Percentiles rank a stretch among this genome's conserved stretches.
These are phyloP conservation scores for Protomyctophum bolini DNA, from an alignment of 2,113 vertebrate species.

Conservation along the genomic window DNA sequence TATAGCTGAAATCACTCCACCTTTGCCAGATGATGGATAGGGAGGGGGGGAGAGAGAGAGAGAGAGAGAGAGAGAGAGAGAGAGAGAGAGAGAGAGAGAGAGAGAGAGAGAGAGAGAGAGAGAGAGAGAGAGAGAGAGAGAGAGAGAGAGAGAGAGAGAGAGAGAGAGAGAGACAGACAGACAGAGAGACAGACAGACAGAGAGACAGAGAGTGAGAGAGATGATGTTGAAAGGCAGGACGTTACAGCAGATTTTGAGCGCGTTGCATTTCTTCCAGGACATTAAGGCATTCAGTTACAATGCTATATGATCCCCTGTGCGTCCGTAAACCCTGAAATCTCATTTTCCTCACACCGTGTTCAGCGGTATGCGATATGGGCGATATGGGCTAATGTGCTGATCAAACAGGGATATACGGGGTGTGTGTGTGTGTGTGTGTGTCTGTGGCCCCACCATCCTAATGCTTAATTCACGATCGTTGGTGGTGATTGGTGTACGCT, in stretches of 20 bases:
- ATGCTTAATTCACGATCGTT: too few relatives aligned
- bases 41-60: constrained; percentile 29
- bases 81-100: neutral
- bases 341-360: constrained; percentile 12
- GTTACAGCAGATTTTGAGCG: constrained; percentile 30
- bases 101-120: too few relatives aligned
- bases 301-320: constrained; percentile 20
- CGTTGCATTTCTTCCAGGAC: constrained; percentile 30
- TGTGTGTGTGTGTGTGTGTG: too few relatives aligned
- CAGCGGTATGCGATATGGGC: too few relatives aligned
- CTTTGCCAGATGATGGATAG: constrained; percentile 30
- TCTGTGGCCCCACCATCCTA: too few relatives aligned
- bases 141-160: constrained; percentile 30
- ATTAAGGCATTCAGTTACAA: constrained; percentile 14
- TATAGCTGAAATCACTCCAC: constrained; percentile 30
- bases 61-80: constrained; percentile 11
- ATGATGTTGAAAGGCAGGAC: constrained; percentile 17
- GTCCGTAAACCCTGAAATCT: constrained; percentile 24
- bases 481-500: too few relatives aligned
- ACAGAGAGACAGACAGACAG: too few relatives aligned
- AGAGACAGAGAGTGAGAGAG: neutral
- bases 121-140: too few relatives aligned
- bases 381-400: constrained; percentile 22
- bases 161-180: constrained; percentile 29
- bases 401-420: constrained; percentile 5